These are phyloP conservation scores for Cotesia glomerata DNA, from an alignment of 1,140 invertebrate species.

Conservation along the genomic window DNA sequence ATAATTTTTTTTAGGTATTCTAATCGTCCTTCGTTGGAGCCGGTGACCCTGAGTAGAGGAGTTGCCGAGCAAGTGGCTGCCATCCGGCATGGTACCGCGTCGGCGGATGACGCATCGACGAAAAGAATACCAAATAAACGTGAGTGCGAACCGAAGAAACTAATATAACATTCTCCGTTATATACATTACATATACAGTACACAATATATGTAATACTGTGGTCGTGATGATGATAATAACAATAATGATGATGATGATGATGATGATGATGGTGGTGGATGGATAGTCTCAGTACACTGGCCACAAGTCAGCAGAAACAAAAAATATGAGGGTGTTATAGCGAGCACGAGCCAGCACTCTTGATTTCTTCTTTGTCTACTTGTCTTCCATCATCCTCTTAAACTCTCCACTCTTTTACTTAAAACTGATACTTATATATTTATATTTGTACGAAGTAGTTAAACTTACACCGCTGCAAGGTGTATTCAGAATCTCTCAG, in stretches of 20 bases:
- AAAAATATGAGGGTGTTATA: background rate
- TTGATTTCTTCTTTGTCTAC: background rate
- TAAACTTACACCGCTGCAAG: no score
- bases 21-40: slow-evolving; percentile 8
- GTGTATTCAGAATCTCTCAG: no score
- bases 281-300: no score
- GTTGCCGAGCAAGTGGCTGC: background rate
- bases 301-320: no score
- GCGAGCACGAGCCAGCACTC: slow-evolving; percentile 9
- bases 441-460: no score
- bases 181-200: no score
- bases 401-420: background rate
- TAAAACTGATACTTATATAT: no score
- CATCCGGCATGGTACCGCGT: background rate
- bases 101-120: slow-evolving; percentile 33
- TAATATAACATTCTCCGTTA: slow-evolving; percentile 3
- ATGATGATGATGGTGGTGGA: no score
- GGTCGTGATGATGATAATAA: background rate
- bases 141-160: background rate
- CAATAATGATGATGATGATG: no score
- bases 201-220: background rate
- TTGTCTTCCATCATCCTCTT: no score
- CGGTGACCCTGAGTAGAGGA: slow-evolving; percentile 14
- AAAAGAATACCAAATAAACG: slow-evolving; percentile 38
- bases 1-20: background rate